Evolutionary conservation across 2,113 vertebrate species (phyloP).

Genomic region (Osmerus eperlanus): DNA sequence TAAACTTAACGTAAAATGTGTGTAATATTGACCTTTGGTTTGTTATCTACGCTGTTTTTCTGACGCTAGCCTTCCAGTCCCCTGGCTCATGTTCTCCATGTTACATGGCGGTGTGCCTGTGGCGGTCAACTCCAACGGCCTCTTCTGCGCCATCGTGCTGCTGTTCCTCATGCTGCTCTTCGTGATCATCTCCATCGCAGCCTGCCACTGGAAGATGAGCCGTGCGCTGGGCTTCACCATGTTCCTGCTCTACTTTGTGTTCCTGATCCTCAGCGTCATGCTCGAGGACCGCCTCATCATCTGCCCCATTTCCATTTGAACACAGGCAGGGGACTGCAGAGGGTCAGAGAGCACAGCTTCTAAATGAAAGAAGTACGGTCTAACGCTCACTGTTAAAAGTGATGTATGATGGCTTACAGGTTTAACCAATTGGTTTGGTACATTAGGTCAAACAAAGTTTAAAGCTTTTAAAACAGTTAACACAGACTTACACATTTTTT

Average conservation of each 20-base stretch:
- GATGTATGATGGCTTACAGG: too few species aligned
- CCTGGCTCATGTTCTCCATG: conserved; percentile 64
- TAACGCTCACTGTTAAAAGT: too few species aligned
- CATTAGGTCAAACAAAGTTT: too few species aligned
- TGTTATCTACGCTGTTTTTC: conserved; percentile 1
- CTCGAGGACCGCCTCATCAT: conserved; percentile 67
- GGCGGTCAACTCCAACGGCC: conserved; percentile 70
- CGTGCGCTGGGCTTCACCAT: conserved; percentile 69
- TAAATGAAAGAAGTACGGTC: too few species aligned
- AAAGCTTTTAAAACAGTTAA: too few species aligned
- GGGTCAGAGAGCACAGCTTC: too few species aligned
- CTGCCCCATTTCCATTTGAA: conserved; percentile 67
- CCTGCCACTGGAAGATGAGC: conserved; percentile 75
- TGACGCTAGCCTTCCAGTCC: conserved; percentile 60
- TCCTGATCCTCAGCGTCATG: conserved; percentile 72
- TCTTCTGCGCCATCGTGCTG: conserved; percentile 76
- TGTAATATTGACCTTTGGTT: not conserved
- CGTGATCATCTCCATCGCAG: conserved; percentile 72
- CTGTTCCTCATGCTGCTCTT: conserved; percentile 78
- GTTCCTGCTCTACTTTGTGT: conserved; percentile 72
- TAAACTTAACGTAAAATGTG: not conserved
- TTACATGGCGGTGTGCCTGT: conserved; percentile 55
- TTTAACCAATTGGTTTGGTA: too few species aligned
- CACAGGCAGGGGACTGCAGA: not conserved
- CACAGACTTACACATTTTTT: too few species aligned